Conservation (phyloP, 1,140 invertebrate genomes). For the Goniozus legneri region DNA sequence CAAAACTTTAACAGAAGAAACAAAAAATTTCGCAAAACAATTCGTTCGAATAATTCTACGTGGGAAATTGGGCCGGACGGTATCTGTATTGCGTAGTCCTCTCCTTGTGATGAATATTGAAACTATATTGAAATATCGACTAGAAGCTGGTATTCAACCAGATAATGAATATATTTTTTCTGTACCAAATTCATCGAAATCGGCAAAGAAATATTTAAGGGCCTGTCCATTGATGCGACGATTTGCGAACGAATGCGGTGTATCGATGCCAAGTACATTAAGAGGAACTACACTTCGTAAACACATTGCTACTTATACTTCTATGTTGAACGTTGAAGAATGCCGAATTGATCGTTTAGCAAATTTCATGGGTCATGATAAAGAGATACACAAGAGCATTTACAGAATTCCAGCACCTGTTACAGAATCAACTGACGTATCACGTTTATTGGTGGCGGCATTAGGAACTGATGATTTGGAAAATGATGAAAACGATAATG, state of each 20-base stretch:
- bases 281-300: slow-evolving; percentile 10
- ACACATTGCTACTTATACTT: slow-evolving; percentile 13
- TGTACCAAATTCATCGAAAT: not conserved
- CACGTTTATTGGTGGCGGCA: not conserved
- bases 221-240: slow-evolving; percentile 10
- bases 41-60: slow-evolving; percentile 6
- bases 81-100: slow-evolving; percentile 7
- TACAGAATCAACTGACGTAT: not conserved
- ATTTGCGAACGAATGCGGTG: slow-evolving; percentile 13
- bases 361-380: slow-evolving; percentile 9
- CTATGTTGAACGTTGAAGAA: slow-evolving; percentile 4
- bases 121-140: slow-evolving; percentile 12
- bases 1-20: slow-evolving; percentile 1
- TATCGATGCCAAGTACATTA: slow-evolving; percentile 6
- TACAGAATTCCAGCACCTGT: slow-evolving; percentile 1
- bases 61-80: slow-evolving; percentile 10
- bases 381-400: slow-evolving; percentile 10
- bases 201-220: slow-evolving; percentile 13
- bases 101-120: slow-evolving; percentile 5
- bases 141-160: slow-evolving; percentile 2
- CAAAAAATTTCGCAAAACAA: slow-evolving; percentile 1
- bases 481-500: not conserved
- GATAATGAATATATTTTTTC: slow-evolving; percentile 13
- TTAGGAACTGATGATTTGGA: not conserved
- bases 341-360: slow-evolving; percentile 2